Evolutionary conservation across 2,888 invertebrate genomes (phyloP).

Genomic region (Melikaiella ostensackeni): DNA sequence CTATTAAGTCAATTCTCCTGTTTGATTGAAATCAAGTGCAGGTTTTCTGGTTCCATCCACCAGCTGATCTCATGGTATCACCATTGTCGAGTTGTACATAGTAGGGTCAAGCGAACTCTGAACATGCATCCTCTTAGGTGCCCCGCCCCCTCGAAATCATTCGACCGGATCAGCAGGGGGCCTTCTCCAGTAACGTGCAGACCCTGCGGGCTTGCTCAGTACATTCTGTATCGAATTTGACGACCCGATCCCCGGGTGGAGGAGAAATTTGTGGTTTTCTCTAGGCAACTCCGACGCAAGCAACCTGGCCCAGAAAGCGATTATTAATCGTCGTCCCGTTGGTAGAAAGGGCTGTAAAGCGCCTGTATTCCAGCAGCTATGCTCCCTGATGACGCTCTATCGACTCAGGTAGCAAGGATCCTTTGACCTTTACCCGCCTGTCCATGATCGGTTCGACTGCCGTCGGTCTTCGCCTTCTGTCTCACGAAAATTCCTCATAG

Average conservation of each 20-base stretch:
- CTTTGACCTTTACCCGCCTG: conserved; percentile 72
- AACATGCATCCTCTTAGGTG: conserved; percentile 43
- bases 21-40: background rate
- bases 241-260: conserved; percentile 49
- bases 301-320: conserved; percentile 47
- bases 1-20: background rate
- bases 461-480: conserved; percentile 60
- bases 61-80: conserved; percentile 47
- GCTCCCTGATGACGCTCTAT: conserved; percentile 56
- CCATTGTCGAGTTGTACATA: conserved; percentile 41
- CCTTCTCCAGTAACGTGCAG: conserved; percentile 46
- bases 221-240: conserved; percentile 62
- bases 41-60: conserved; percentile 22
- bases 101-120: conserved; percentile 41
- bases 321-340: conserved; percentile 70
- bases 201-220: conserved; percentile 51
- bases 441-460: conserved; percentile 62
- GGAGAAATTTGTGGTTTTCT: conserved; percentile 54
- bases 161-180: conserved; percentile 61
- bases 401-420: conserved; percentile 73
- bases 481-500: conserved; percentile 55
- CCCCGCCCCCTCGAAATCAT: conserved; percentile 58
- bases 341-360: conserved; percentile 59
- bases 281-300: conserved; percentile 41
- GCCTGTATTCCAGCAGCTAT: conserved; percentile 35